A percentile compares a stretch with the other conserved stretches of the same genome.
Evolutionary conservation across 2,797 vertebrate species (phyloP).

Genomic region (Semotilus atromaculatus): DNA sequence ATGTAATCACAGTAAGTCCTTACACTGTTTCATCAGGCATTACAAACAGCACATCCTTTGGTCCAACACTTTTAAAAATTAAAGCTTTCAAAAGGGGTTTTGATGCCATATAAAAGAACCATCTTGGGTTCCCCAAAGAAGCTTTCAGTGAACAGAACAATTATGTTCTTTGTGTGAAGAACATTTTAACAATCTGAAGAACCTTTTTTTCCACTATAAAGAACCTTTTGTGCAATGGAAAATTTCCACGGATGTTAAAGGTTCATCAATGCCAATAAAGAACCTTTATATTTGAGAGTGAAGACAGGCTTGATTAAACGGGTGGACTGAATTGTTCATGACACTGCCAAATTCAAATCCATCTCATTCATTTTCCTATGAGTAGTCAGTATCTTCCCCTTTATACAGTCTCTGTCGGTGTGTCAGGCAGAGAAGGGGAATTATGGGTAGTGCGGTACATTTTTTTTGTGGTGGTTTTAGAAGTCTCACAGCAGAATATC

Average conservation of each 20-base stretch:
- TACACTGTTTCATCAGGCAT: neutral
- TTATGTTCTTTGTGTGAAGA: neutral
- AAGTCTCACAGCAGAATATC: neutral
- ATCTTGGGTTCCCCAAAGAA: neutral
- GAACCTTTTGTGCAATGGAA: neutral
- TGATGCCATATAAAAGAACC: neutral
- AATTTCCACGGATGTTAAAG: neutral
- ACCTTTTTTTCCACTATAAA: neutral
- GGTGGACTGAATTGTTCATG: neutral
- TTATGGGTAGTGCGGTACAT: slow-evolving; percentile 4
- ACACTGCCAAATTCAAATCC: neutral
- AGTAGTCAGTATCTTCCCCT: neutral
- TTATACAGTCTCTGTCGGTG: neutral
- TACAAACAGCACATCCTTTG: neutral
- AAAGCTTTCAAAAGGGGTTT: neutral
- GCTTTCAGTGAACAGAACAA: neutral
- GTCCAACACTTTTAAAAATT: neutral
- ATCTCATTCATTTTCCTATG: neutral
- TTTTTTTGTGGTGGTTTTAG: neutral
- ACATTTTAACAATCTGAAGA: neutral
- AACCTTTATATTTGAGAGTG: neutral
- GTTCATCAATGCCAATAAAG: neutral
- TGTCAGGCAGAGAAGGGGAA: slow-evolving; percentile 20
- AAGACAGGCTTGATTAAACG: neutral
- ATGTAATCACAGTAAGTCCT: neutral